Evolutionary conservation across 1,140 invertebrate genomes (phyloP).

Genomic region (Listronotus bonariensis): DNA sequence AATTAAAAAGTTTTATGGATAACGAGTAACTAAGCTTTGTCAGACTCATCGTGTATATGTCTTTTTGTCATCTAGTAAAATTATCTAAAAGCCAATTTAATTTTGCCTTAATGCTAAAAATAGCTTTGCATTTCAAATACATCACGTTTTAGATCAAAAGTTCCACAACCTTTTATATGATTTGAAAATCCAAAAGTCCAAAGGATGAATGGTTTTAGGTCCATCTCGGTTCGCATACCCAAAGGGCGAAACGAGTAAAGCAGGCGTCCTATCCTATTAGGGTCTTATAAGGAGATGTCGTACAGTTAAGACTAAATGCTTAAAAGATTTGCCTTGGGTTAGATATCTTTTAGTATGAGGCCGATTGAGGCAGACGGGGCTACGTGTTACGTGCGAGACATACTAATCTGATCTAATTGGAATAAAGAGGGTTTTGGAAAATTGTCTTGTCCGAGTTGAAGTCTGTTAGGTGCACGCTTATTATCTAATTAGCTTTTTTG

Average conservation of each 20-base stretch:
- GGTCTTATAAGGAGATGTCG: slow-evolving; percentile 24
- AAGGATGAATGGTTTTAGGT: slow-evolving; percentile 3
- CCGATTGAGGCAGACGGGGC: slow-evolving; percentile 8
- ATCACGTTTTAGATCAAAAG: neutral
- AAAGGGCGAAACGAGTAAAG: slow-evolving; percentile 23
- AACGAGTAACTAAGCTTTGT: too few relatives aligned
- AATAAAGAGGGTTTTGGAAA: slow-evolving; percentile 23
- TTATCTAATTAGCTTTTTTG: slow-evolving; percentile 13
- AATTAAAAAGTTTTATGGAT: too few relatives aligned
- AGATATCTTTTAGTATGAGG: slow-evolving; percentile 17
- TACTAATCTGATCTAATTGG: slow-evolving; percentile 32
- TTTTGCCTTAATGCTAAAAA: neutral
- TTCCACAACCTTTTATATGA: neutral
- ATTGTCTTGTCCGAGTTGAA: slow-evolving; percentile 1
- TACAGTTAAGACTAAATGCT: slow-evolving; percentile 32
- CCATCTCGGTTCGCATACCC: slow-evolving; percentile 20
- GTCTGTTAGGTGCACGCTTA: slow-evolving; percentile 20
- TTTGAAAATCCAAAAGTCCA: slow-evolving; percentile 1
- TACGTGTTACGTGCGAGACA: slow-evolving; percentile 22
- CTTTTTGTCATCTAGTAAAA: too few relatives aligned
- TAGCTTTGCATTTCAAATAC: neutral
- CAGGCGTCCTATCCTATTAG: slow-evolving; percentile 22
- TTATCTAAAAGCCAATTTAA: too few relatives aligned
- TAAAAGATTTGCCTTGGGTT: slow-evolving; percentile 29
- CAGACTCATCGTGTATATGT: too few relatives aligned